Percentiles rank a stretch among this genome's conserved stretches.
Conservation (phyloP, 2,113 vertebrate species). For the Aphelocoma coerulescens region DNA sequence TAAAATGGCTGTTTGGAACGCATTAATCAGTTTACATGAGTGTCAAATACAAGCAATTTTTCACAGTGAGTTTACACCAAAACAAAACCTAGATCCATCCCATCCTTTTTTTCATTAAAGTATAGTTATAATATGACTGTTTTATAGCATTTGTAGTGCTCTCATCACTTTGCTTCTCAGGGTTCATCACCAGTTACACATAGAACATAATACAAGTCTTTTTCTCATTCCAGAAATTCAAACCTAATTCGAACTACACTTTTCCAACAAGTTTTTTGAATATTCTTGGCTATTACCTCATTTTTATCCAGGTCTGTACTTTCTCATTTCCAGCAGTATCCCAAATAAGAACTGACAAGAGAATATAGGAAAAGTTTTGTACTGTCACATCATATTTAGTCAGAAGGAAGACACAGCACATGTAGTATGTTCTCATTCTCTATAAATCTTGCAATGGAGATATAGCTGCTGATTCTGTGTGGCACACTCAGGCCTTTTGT, state of each 20-base stretch:
- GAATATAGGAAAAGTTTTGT: background rate
- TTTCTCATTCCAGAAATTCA: background rate
- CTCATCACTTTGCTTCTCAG: background rate
- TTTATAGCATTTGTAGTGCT: background rate
- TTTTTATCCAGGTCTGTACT: background rate
- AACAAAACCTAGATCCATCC: background rate
- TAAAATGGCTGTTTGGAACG: background rate
- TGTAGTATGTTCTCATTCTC: background rate
- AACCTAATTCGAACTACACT: background rate
- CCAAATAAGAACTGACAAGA: background rate
- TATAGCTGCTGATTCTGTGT: background rate
- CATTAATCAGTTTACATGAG: background rate
- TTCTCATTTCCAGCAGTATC: background rate
- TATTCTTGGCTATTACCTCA: background rate
- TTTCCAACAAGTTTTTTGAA: background rate
- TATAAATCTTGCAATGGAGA: background rate
- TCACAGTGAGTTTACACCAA: background rate
- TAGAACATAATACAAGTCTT: background rate
- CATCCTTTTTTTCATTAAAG: background rate
- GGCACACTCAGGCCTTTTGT: background rate
- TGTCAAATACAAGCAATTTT: background rate
- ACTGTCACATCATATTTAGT: background rate
- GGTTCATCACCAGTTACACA: background rate
- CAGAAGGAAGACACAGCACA: background rate
- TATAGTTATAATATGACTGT: background rate